phyloP scores from a whole-genome alignment of 1,140 invertebrate species.

The Drosophila sturtevanti region DNA sequence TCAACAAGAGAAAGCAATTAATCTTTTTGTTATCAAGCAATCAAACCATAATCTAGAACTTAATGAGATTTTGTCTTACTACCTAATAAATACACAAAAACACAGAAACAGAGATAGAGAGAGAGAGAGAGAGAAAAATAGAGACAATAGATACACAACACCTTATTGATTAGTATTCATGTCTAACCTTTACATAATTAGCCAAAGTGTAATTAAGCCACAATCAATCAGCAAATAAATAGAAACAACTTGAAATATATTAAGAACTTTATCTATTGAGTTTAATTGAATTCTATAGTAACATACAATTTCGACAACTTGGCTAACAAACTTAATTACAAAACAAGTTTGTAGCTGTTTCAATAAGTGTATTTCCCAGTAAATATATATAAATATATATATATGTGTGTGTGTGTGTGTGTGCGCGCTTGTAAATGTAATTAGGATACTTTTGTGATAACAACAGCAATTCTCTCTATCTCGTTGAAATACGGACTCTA shows the following conservation, averaged over 20 bases:
- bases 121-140: too few species aligned
- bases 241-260: conserved; percentile 6
- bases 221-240: conserved; percentile 45
- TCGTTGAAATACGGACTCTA: neutral
- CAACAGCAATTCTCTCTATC: conserved; percentile 8
- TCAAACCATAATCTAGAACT: conserved; percentile 5
- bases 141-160: neutral
- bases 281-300: conserved; percentile 48
- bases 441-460: conserved; percentile 37
- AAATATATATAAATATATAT: too few species aligned
- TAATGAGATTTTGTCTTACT: neutral
- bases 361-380: too few species aligned
- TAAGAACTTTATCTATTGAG: conserved; percentile 21
- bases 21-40: neutral
- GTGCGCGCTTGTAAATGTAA: conserved; percentile 24
- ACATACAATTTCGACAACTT: conserved; percentile 30
- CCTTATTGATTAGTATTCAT: conserved; percentile 8
- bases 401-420: neutral
- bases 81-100: neutral
- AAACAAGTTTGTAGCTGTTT: conserved; percentile 9
- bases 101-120: neutral
- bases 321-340: conserved; percentile 13
- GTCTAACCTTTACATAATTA: conserved; percentile 38
- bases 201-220: conserved; percentile 40
- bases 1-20: conserved; percentile 4